Conservation (phyloP, 2,113 vertebrate species). For the Microcebus jonahi region DNA sequence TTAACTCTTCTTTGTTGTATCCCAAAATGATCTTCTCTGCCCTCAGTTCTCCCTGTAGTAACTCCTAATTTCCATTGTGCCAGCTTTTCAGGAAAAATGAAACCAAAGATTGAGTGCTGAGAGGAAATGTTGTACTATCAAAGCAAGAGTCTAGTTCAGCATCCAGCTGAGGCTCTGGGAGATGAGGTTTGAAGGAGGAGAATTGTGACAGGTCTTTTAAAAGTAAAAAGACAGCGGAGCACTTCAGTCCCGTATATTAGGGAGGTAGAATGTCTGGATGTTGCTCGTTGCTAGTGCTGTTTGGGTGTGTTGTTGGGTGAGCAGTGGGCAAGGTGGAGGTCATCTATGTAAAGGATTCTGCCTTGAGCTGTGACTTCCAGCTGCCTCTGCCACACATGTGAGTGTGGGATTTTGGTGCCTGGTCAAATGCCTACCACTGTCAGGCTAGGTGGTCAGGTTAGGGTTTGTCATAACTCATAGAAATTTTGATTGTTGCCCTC, state of each 20-base stretch:
- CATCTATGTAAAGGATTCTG: not conserved
- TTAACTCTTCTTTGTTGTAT: not conserved
- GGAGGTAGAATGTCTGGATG: not conserved
- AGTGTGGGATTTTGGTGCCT: not conserved
- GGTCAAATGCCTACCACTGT: not conserved
- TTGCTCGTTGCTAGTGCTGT: not conserved
- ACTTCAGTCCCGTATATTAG: not conserved
- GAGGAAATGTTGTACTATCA: not conserved
- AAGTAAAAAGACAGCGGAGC: not conserved
- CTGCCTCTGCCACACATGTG: not conserved
- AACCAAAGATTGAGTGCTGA: not conserved
- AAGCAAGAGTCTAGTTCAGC: not conserved
- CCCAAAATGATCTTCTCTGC: not conserved
- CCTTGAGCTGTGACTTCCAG: not conserved
- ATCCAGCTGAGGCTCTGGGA: not conserved
- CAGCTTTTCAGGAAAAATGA: not conserved
- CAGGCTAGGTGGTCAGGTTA: not conserved
- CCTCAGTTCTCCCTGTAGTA: not conserved
- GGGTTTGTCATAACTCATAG: not conserved
- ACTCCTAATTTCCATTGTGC: slow-evolving; percentile 16
- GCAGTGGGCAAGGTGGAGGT: not conserved
- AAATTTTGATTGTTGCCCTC: not conserved
- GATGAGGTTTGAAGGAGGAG: not conserved
- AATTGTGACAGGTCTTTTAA: not conserved
- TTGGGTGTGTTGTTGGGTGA: not conserved